phyloP scores from a whole-genome alignment of 2,888 invertebrate genomes.

The Pharmacophagus antenor region DNA sequence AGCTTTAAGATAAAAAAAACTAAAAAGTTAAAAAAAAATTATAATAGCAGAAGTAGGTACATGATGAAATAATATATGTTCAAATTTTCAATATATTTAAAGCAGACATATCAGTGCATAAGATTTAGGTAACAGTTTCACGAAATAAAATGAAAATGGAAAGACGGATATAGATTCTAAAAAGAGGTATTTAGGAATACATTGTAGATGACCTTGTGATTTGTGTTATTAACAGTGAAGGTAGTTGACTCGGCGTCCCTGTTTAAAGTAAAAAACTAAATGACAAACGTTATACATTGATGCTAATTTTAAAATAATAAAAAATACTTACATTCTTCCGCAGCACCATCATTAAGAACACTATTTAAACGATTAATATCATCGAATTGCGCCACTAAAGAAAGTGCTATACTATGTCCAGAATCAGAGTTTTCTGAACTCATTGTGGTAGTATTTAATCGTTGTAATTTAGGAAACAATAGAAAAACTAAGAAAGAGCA shows the following conservation, averaged over 20 bases:
- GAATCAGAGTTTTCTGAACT: constrained; percentile 69
- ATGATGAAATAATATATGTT: no score
- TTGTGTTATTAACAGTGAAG: constrained; percentile 8
- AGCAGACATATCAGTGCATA: no score
- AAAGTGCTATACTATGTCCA: constrained; percentile 70
- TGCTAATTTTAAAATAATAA: neutral
- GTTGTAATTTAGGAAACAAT: neutral
- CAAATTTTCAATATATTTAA: no score
- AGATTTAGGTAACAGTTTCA: no score
- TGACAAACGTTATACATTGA: neutral
- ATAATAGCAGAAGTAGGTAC: no score
- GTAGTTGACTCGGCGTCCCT: constrained; percentile 1
- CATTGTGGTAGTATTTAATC: constrained; percentile 47
- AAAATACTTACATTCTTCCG: constrained; percentile 84
- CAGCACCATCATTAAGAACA: constrained; percentile 83
- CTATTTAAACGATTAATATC: constrained; percentile 85
- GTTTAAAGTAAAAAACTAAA: neutral
- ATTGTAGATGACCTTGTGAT: constrained; percentile 3
- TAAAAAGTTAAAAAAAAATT: no score
- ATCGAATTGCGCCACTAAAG: constrained; percentile 85
- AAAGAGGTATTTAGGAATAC: neutral
- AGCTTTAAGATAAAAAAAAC: no score
- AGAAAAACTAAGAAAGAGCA: neutral
- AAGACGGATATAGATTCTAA: neutral
- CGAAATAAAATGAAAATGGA: no score